Evolutionary conservation across 2,113 vertebrate species (phyloP), one percentile per base, ranked within the genome.

Genomic region (Entelurus aequoreus): DNA sequence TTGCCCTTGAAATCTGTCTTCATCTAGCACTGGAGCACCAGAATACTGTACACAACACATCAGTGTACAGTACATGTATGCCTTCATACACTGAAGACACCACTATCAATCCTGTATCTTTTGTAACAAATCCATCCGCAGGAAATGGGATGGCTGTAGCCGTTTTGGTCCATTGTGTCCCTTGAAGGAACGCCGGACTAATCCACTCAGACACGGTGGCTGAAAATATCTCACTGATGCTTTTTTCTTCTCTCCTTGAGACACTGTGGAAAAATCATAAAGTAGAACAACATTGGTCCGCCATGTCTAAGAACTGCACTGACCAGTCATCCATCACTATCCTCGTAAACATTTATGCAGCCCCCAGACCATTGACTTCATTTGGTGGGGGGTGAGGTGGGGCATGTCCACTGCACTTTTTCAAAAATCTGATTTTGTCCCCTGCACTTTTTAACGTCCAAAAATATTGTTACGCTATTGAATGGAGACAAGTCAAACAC

Each of bases 141-240:
- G 48, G 56, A 35, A 54, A 47, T 44, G 68, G 38, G 73, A 65
- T 61, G 5, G 4, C 19, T 77, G 54, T 36, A 63, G 71, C 51
- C 69, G 63, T 69, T 81, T 77, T 55, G 56, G 62, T 76, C 61
- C 62, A 51, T 72, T 72, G 50, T 66, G 48, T 74, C 78, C 72
- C 68, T 82, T 78, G 75, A 79, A 84, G 77, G 75, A 78, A 81
- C 62, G 64, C 61, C 65, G 71, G 71, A 74, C 62, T 83, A 83
- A 86, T 86, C 80, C 73, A 75, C 48, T 83, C 77, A 74, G 82
- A 80, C 77, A 84, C 60, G 58, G 66, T 40, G 36, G 69, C 78
- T 83, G 80, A 81, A 84, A 84, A 83, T 84, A 84, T 83, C 78
- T 64, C 68, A 69, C 60, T 71, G 70, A 67, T 72, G 40, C 55